Base-by-base conservation (phyloP, 2,113 vertebrate species). In the Caracal caracal region DNA sequence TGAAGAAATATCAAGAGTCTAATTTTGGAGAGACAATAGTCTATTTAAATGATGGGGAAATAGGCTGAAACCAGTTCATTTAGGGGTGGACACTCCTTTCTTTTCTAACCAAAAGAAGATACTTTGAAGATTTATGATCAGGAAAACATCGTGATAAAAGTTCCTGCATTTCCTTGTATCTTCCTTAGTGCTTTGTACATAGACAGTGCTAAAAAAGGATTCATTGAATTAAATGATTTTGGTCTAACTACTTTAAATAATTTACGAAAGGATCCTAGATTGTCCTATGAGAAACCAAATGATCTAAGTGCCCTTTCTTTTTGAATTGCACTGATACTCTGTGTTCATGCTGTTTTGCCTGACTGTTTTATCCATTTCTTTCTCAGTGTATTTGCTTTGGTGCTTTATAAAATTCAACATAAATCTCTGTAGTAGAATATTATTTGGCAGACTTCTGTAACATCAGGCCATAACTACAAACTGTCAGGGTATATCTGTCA, bases 351-450 rank as follows among this genome's bases (percentile, higher is more conserved):
- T 84, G 19, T 30, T 85, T 11, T 40, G 35, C 35, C 79, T 78
- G 47, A 53, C 11, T 71, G 17, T 78, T 90, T 93, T 71, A 79
- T 70, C 33, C 5, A 63, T 86, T 92, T 94, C n/a, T 89, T 96
- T 93, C 70, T 93, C 33, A 79, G 59, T 89, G 16, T 93, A 93
- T 94, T 75, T 85, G 35, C 73, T 88, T 95, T 87, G 65, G 51
- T 95, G 20, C 26, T 87, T 92, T 90, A 88, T 94, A 79, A 92
- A 97, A 94, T 96, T 97, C 76, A 95, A 79, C n/a, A 76, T 93
- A 93, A 87, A 92, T 92, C 40, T 95, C 35, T 94, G 49, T 76
- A 37, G 82, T 81, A 78, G 94, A 92, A 90, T 92, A 93, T 92
- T 86, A 94, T 97, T 96, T 96, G 87, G 43, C 66, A 96, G 70